Base-by-base conservation (phyloP, 2,888 invertebrate species). In the Drosophila meridionalis region DNA sequence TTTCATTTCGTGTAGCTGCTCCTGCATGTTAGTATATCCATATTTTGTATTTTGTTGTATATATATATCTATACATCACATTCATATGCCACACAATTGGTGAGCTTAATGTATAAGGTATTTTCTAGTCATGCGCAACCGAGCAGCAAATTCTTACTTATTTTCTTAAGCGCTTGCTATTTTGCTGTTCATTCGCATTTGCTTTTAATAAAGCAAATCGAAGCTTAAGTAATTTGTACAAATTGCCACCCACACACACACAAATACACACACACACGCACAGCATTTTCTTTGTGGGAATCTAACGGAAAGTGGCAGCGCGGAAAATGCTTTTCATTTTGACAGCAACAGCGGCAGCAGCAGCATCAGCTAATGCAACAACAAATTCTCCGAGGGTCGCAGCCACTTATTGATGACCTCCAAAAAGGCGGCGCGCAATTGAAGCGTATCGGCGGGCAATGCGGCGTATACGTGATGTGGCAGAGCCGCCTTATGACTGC, bases 331-430 rank as follows among this genome's bases (percentile, higher is more conserved):
- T 85, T 83, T 82, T 64, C 74, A 69, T 78, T 78, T 78, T 73
- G 73, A 76, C 73, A 79, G 78, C 72, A 76, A 70, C 34, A 71
- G 47, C 62, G 55, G 30, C 50, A 40, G n/a, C 30, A 4, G 34
- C 7, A 14, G 48, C 20, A 32, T 26, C 56, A 60, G 38, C 42
- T 56, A 56, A 56, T 56, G 56, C 43, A 45, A 34, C 47, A 59
- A 42, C 59, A 69, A 50, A 43, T 55, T 38, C 32, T 50, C 38
- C 45, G 14, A 45, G 20, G 59, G 45, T 28, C 34, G 45, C 43
- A 58, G 77, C 87, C 85, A 88, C 77, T 86, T 89, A 90, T 79
- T 81, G 88, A 89, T 90, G 90, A 88, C 87, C 87, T 83, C 66
- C 58, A 75, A 63, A 58, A 60, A 28, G 48, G 57, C 20, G 20